These are phyloP conservation scores for Sebastes kiyomatsui DNA, from an alignment of 2,797 vertebrate species.

Conservation along the genomic window DNA sequence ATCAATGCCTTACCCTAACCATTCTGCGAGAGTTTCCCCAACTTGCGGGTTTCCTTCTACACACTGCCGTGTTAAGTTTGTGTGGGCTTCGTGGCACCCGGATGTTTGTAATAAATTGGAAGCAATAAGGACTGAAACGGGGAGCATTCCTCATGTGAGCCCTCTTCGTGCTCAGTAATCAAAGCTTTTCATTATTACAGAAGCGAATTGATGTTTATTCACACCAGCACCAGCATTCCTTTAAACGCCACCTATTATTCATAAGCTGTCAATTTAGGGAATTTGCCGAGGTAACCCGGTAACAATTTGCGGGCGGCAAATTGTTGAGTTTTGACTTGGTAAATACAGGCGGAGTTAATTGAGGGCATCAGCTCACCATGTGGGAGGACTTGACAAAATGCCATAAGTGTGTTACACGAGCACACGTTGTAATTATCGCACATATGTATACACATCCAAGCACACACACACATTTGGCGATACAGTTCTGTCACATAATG, in stretches of 20 bases:
- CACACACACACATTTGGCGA: constrained; percentile 32
- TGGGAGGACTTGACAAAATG: constrained; percentile 81
- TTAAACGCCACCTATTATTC: constrained; percentile 81
- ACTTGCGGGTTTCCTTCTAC: too few relatives aligned
- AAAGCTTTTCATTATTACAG: constrained; percentile 75
- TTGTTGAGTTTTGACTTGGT: constrained; percentile 76
- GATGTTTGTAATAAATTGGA: constrained; percentile 56
- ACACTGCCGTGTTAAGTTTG: background rate
- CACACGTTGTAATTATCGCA: constrained; percentile 69
- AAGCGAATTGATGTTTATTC: constrained; percentile 74
- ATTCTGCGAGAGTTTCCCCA: too few relatives aligned
- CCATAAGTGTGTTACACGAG: constrained; percentile 74
- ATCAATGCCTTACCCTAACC: too few relatives aligned
- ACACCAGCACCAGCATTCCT: constrained; percentile 67
- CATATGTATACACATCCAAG: constrained; percentile 25
- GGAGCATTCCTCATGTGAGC: constrained; percentile 57
- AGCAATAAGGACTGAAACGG: constrained; percentile 53
- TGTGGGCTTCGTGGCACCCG: constrained; percentile 21
- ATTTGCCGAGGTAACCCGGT: constrained; percentile 75
- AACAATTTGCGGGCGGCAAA: constrained; percentile 72
- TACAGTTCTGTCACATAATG: constrained; percentile 52
- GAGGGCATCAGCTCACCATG: constrained; percentile 77
- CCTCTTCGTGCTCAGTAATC: constrained; percentile 61
- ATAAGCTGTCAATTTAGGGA: constrained; percentile 82
- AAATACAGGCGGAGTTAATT: constrained; percentile 80